Base-by-base conservation (phyloP, 2,113 vertebrate genomes). In the Pholis gunnellus region DNA sequence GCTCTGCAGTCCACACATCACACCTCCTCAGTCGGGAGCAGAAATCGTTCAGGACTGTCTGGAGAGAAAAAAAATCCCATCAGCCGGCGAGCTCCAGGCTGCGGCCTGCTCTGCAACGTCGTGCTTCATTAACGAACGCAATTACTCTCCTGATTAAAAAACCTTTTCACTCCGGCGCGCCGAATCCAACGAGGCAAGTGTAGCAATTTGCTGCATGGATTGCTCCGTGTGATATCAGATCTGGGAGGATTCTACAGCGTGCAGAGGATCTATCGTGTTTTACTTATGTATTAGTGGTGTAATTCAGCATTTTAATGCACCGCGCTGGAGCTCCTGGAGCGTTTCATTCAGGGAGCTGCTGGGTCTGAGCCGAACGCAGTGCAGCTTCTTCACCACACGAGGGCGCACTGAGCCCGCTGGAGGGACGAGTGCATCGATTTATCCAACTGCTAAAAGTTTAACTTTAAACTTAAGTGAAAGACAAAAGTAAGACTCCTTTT, bases 141-240 rank as follows among this genome's bases (percentile, higher is more conserved):
- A 88, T 91, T 88, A 84, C 85, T 82, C 85, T 80, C 57, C 76
- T 85, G 78, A 91, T 88, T 91, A 52, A 52, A 90, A 91, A 90
- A 88, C 68, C 83, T 82, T 82, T 82, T 86, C 75, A 80, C 83
- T 84, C 14, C 57, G 64, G 38, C 10, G 75, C 72, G 70, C 79
- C 59, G 54, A 85, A 81, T 70, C 88, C 78, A 84, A 81, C 66
- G n/a, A 79, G 60, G 78, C 75, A 81, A 89, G 84, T 86, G 88
- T 86, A 86, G 86, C 75, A 84, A 89, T 91, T 86, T 89, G 81
- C 90, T 87, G 90, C 86, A 72, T 89, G 90, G 74, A 14, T 75
- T 72, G 78, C 60, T 82, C 75, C 59, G 87, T 42, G 89, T 84
- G 80, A 42, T 79, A 80, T 81, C 84, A 78, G 79, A 88, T 86